Conservation (phyloP, 2,888 invertebrate species). For the Stratiomys singularior region DNA sequence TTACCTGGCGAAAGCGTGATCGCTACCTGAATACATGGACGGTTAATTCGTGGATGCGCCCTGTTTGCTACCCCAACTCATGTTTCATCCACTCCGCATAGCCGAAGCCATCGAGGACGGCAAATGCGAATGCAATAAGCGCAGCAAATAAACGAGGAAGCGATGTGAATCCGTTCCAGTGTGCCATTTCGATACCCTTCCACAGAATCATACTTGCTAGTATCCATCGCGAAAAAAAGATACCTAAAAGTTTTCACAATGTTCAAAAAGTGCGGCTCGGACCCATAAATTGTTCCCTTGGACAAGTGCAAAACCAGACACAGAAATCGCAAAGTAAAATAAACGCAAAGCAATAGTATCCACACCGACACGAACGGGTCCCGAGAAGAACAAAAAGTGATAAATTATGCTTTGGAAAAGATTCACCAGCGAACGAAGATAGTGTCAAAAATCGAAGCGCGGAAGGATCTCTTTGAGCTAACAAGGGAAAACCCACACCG, state of each 20-base stretch:
- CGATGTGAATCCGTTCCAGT: constrained; percentile 12
- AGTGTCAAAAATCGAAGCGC: neutral
- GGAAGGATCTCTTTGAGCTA: neutral
- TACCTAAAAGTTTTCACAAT: neutral
- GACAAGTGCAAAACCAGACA: neutral
- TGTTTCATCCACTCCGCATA: neutral
- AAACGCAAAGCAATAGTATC: neutral
- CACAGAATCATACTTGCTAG: neutral
- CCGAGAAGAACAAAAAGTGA: neutral
- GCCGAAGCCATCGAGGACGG: neutral
- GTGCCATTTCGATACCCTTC: neutral
- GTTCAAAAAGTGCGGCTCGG: neutral
- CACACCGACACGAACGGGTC: neutral
- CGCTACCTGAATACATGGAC: neutral
- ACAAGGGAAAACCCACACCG: neutral
- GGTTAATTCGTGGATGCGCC: neutral
- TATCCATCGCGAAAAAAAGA: neutral
- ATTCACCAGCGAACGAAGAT: constrained; percentile 6
- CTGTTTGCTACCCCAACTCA: neutral
- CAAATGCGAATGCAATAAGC: neutral
- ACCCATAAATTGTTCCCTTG: neutral
- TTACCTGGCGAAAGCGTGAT: neutral
- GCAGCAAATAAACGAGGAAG: neutral
- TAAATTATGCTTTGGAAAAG: constrained; percentile 18
- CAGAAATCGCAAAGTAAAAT: neutral